phyloP scores from a whole-genome alignment of 2,888 invertebrate species.

The Agonopterix alstromeriana region DNA sequence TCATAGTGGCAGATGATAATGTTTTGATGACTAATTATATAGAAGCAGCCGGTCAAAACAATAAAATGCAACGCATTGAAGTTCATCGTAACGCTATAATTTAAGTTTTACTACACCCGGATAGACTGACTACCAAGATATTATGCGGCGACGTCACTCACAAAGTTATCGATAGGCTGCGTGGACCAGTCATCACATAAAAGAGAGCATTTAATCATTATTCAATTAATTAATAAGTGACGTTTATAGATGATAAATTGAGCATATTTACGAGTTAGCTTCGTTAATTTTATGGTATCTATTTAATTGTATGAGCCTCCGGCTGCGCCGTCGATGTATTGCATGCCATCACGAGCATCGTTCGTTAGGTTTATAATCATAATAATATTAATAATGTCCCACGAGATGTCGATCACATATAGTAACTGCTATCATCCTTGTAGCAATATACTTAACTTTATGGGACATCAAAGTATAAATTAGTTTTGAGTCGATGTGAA shows the following conservation, averaged over 20 bases:
- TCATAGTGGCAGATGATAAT: neutral
- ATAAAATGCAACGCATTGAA: neutral
- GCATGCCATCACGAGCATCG: slow-evolving; percentile 24
- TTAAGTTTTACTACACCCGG: slow-evolving; percentile 14
- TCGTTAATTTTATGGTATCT: slow-evolving; percentile 70
- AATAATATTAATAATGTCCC: slow-evolving; percentile 7
- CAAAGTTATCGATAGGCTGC: slow-evolving; percentile 25
- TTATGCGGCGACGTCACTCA: slow-evolving; percentile 26
- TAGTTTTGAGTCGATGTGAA: neutral
- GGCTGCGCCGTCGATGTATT: slow-evolving; percentile 27
- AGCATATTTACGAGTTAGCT: slow-evolving; percentile 64
- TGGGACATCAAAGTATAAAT: slow-evolving; percentile 1
- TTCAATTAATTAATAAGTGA: slow-evolving; percentile 73
- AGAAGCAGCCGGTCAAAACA: neutral
- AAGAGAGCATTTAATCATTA: slow-evolving; percentile 63
- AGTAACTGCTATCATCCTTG: no score
- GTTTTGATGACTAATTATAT: neutral
- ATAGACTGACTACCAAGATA: slow-evolving; percentile 28
- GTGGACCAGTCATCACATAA: slow-evolving; percentile 20
- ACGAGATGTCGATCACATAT: slow-evolving; percentile 25
- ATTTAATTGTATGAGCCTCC: slow-evolving; percentile 57
- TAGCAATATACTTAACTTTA: neutral
- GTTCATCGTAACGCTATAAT: slow-evolving; percentile 1
- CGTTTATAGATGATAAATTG: slow-evolving; percentile 72
- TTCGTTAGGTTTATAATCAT: slow-evolving; percentile 14